Conservation (phyloP, 2,888 invertebrate genomes). For the Cosmia trapezina region DNA sequence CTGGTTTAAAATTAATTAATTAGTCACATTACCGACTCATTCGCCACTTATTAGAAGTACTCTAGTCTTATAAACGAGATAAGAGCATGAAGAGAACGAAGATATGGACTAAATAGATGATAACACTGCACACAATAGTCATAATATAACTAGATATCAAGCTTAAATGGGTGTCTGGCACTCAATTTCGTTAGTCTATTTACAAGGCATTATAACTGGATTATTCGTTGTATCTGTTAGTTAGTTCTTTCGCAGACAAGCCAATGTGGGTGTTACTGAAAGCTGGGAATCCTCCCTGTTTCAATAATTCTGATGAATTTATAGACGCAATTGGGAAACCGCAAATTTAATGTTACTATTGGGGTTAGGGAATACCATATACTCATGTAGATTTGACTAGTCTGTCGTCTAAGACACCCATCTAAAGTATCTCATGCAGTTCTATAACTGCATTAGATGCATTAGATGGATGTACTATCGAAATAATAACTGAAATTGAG, state of each 20-base stretch:
- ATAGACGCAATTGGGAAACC: slow-evolving; percentile 11
- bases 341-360: background rate
- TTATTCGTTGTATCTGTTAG: background rate
- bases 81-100: slow-evolving; percentile 2
- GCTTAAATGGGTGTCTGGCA: background rate
- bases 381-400: background rate
- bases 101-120: background rate
- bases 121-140: slow-evolving; percentile 4
- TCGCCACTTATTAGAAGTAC: slow-evolving; percentile 3
- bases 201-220: background rate
- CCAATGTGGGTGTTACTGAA: background rate
- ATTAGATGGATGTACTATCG: too few relatives aligned
- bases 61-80: slow-evolving; percentile 7
- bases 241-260: background rate
- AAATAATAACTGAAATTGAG: too few relatives aligned
- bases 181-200: background rate
- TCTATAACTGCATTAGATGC: too few relatives aligned
- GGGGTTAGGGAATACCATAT: slow-evolving; percentile 34
- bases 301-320: too few relatives aligned
- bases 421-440: too few relatives aligned
- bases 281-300: background rate
- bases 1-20: background rate
- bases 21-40: background rate
- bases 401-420: too few relatives aligned
- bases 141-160: background rate